Base-by-base conservation (phyloP, 37 sponge, comb jelly and placozoan species). In the Beroe ovata region DNA sequence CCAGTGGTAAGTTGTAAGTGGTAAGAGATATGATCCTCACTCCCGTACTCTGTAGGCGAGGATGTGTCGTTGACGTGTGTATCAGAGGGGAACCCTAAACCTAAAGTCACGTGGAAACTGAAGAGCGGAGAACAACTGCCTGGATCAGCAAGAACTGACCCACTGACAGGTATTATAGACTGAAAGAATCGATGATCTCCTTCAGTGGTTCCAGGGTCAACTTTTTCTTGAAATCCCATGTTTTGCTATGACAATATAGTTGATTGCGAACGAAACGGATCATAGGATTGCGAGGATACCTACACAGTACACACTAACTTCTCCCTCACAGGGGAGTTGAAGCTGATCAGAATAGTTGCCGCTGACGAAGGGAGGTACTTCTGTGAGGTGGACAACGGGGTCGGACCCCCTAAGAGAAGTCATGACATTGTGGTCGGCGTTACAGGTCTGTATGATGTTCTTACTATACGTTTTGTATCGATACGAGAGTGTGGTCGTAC, bases 321-420 rank as follows among this genome's bases (percentile, higher is more conserved):
- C 18, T 69, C 19, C 6, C 32, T 11, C 4, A 33, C 84, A 77
- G 84, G 84, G 6, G 84, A 77, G 28, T 23, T 77, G 28, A 77
- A 77, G 38, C 54, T 77, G 84, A 77, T 77, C 23, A 42, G 84
- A 4, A 42, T 42, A 42, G 54, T 77, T 1, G 29, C 54, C 23
- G 84, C 84, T 25, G 84, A 77, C 38, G 84, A 33, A n/a, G 84
- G 84, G 38, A 1, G 84, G 33, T 77, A 77, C 47, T 77, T 28
- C 84, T 77, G 84, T 19, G 54, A 77, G 41, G 84, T 77, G 8
- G 38, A 36, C 22, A 77, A 77, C 28, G 38, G 38, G 8, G 54
- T 77, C 3, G 84, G 84, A 25, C 11, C 26, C 23, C 84, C 84
- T 21, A 38, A 23, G 54, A 42, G 23, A 4, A 77, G 84, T 40